Conservation (phyloP, 2,888 invertebrate genomes). For the Ichneumoninae sp. region DNA sequence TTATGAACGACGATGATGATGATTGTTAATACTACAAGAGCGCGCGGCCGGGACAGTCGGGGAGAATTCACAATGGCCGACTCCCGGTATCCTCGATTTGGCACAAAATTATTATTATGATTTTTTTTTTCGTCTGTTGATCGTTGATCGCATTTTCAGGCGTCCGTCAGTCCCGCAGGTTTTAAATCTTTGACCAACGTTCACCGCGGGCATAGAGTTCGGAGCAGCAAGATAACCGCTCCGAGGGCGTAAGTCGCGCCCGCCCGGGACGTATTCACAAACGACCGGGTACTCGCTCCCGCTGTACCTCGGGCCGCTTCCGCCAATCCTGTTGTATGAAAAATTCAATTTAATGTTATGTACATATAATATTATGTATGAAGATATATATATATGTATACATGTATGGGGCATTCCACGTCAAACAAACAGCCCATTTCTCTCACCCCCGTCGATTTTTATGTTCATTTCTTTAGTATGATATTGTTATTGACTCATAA, state of each 20-base stretch:
- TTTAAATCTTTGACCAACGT: slow-evolving; percentile 45
- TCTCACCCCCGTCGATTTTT: too few relatives aligned
- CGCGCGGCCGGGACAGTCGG: slow-evolving; percentile 31
- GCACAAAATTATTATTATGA: slow-evolving; percentile 60
- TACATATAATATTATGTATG: background rate
- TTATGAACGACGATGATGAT: slow-evolving; percentile 31
- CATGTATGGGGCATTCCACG: too few relatives aligned
- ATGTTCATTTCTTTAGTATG: background rate
- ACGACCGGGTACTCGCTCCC: slow-evolving; percentile 62
- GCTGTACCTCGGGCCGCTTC: slow-evolving; percentile 81
- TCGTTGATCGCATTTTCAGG: slow-evolving; percentile 29
- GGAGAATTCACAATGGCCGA: slow-evolving; percentile 27
- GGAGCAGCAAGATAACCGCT: slow-evolving; percentile 65
- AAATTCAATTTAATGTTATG: slow-evolving; percentile 17
- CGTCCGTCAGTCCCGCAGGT: background rate
- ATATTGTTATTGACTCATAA: too few relatives aligned
- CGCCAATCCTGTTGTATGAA: slow-evolving; percentile 76
- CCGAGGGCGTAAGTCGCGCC: slow-evolving; percentile 58
- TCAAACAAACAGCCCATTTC: too few relatives aligned
- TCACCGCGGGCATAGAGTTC: slow-evolving; percentile 70
- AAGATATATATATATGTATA: too few relatives aligned
- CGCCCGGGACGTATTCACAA: slow-evolving; percentile 53
- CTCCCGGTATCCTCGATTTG: slow-evolving; percentile 40
- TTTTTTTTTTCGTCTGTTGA: slow-evolving; percentile 26
- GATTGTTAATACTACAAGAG: slow-evolving; percentile 50